phyloP scores from a whole-genome alignment of 1,140 invertebrate species.

The Nasonia giraulti region DNA sequence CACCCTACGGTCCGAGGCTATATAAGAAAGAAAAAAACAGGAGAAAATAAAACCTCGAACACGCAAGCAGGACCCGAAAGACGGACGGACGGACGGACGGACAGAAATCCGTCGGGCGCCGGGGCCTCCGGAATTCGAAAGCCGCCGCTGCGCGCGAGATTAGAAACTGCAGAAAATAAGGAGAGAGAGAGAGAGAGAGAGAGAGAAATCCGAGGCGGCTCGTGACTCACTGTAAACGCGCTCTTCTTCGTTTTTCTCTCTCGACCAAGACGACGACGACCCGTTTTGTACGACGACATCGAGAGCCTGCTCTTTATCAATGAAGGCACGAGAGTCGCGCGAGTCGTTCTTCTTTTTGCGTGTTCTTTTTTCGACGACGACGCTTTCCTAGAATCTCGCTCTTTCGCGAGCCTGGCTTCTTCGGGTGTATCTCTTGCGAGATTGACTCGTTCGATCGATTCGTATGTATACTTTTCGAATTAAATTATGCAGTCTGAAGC shows the following conservation, averaged over 20 bases:
- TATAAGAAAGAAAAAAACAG: not conserved
- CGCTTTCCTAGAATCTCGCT: not conserved
- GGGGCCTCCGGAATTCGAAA: constrained; percentile 44
- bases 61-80: not conserved
- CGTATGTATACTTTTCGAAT: not conserved
- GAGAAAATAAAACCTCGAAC: not conserved
- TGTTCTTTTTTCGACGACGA: not conserved
- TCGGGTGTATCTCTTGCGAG: not conserved
- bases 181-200: constrained; percentile 13
- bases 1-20: not conserved
- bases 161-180: constrained; percentile 36
- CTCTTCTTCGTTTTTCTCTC: constrained; percentile 28
- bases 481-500: too few species aligned
- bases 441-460: constrained; percentile 14
- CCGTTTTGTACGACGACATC: constrained; percentile 50
- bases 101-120: constrained; percentile 25
- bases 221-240: constrained; percentile 35
- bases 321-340: not conserved
- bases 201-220: not conserved
- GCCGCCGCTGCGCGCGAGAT: constrained; percentile 33
- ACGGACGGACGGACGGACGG: constrained; percentile 2
- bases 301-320: constrained; percentile 43
- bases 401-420: not conserved
- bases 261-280: constrained; percentile 33
- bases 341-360: not conserved